Evolutionary conservation across 2,888 invertebrate genomes (phyloP), one percentile per base, ranked within the genome.

Genomic region (Amitus sp.): DNA sequence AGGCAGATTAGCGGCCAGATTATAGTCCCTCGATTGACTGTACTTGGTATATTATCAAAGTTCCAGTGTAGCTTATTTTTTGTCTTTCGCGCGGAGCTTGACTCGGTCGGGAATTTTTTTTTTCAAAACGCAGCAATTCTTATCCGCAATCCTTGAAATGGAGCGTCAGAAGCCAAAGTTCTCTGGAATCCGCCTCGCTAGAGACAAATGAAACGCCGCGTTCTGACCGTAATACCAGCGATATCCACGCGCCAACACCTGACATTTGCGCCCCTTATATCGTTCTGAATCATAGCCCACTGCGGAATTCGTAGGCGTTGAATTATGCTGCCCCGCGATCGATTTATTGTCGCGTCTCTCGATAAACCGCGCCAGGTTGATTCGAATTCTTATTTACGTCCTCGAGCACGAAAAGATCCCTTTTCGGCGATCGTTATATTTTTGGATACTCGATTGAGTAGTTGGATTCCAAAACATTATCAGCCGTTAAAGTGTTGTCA

Each of bases 281-380:
- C 63, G 66, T 61, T 56, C 66, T 69, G 69, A 71, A 66, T 62
- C 66, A 62, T 66, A 60, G 60, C 46, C 54, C 66, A 61, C 49
- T 56, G 52, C 55, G 63, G 67, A 68, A 72, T 74, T 75, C 72
- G 76, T 75, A 66, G 76, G 76, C 76, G 76, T 73, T 65, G 69
- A 72, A 69, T 71, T 70, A 73, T 70, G 68, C 68, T 65, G 71
- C 67, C 70, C 67, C 66, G 60, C 66, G n/a, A n/a, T 65, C 70
- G 66, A 73, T 76, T 75, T 74, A 76, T 71, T 70, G 74, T 74
- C 74, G 72, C 71, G 68, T 65, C 71, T 51, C 51, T 15, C 58
- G 66, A 69, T 67, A 69, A 68, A 51, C 65, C 47, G 64, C 63
- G 50, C 46, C 54, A 56, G 51, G 61, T 59, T 47, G 62, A 61